phyloP scores from a whole-genome alignment of 2,797 vertebrate genomes.

The Eremophila alpestris region DNA sequence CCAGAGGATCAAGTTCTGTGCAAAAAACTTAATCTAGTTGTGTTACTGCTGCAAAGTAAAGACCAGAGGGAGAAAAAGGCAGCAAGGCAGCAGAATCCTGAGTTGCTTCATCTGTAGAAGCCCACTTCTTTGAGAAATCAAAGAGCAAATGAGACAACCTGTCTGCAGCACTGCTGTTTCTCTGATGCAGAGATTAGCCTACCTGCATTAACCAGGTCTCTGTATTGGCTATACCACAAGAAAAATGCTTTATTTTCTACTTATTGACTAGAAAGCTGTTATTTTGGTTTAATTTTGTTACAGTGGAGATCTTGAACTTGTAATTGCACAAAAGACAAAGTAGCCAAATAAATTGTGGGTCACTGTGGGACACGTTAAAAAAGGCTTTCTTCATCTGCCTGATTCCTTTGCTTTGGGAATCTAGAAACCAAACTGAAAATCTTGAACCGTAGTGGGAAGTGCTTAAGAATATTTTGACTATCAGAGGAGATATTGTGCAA shows the following conservation, averaged over 20 bases:
- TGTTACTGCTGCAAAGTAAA: background rate
- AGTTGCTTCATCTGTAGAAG: background rate
- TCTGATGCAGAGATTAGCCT: background rate
- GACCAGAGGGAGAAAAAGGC: accelerated
- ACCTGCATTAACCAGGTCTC: background rate
- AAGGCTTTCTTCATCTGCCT: background rate
- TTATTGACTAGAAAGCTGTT: background rate
- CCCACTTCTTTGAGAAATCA: background rate
- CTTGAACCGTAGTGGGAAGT: background rate
- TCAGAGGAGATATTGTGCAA: background rate
- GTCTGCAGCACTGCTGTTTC: background rate
- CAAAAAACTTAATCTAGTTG: background rate
- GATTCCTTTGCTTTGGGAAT: background rate
- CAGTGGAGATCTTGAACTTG: background rate
- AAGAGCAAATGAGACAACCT: background rate
- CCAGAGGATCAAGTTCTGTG: background rate
- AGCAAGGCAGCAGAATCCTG: background rate
- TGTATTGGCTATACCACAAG: background rate
- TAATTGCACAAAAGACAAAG: background rate
- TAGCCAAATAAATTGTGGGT: background rate
- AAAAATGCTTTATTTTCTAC: background rate
- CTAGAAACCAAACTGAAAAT: background rate
- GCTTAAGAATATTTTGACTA: background rate
- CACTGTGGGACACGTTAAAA: background rate
- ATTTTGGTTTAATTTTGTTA: background rate